phyloP scores from a whole-genome alignment of 2,797 vertebrate species.

The Lepus oiostolus region DNA sequence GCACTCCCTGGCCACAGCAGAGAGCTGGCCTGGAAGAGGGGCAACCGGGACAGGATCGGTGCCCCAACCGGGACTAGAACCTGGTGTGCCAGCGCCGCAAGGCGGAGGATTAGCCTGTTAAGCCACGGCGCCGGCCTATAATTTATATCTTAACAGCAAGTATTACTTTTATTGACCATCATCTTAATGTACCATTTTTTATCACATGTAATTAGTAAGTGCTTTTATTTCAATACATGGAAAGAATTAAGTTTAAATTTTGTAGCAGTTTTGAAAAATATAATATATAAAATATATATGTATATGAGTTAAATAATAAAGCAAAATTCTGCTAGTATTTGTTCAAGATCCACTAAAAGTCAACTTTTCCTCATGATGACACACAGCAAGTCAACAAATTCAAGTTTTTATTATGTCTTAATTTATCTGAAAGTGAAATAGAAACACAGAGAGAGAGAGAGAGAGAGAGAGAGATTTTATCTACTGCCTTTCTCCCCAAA shows the following conservation, averaged over 20 bases:
- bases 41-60: too few species aligned
- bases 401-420: too few species aligned
- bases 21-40: too few species aligned
- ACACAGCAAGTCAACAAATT: background rate
- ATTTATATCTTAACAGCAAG: background rate
- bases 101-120: too few species aligned
- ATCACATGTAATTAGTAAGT: background rate
- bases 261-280: background rate
- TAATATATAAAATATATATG: background rate
- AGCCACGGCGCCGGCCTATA: background rate
- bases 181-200: conserved; percentile 26
- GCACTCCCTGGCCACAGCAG: too few species aligned
- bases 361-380: background rate
- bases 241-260: conserved; percentile 53
- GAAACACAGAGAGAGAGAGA: too few species aligned
- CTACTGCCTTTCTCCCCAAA: too few species aligned
- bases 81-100: too few species aligned
- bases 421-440: too few species aligned
- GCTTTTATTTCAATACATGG: conserved; percentile 23
- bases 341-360: conserved; percentile 16
- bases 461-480: too few species aligned
- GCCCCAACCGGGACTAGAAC: too few species aligned
- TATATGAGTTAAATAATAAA: conserved; percentile 41
- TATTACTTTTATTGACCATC: background rate
- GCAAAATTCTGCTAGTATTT: background rate